phyloP scores from a whole-genome alignment of 1,140 invertebrate genomes.

The Saccostrea echinata region DNA sequence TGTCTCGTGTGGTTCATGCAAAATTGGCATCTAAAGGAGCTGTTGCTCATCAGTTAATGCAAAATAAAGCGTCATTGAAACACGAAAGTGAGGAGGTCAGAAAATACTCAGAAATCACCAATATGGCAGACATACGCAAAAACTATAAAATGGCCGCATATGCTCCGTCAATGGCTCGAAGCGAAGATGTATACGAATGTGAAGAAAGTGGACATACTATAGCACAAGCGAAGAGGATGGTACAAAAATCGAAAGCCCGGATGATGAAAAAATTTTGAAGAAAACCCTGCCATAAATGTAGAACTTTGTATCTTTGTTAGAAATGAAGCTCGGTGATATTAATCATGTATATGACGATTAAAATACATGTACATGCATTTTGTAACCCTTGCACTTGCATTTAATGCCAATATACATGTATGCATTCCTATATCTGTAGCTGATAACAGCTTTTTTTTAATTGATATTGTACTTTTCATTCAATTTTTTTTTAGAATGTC shows the following conservation, averaged over 20 bases:
- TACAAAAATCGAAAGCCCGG: slow-evolving; percentile 14
- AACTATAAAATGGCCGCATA: neutral
- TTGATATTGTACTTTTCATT: too few relatives aligned
- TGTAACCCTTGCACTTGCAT: too few relatives aligned
- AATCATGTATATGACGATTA: too few relatives aligned
- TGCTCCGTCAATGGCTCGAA: neutral
- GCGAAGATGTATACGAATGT: slow-evolving; percentile 13
- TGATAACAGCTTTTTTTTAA: too few relatives aligned
- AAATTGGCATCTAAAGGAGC: slow-evolving; percentile 61
- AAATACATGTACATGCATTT: too few relatives aligned
- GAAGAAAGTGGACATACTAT: neutral
- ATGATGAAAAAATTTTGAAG: neutral
- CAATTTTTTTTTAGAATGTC: too few relatives aligned
- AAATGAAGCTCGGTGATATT: too few relatives aligned
- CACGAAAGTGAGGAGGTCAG: neutral
- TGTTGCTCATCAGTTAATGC: slow-evolving; percentile 59
- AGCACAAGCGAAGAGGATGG: neutral
- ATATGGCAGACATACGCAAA: neutral
- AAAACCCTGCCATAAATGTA: neutral
- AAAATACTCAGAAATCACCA: neutral
- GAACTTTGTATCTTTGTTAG: too few relatives aligned
- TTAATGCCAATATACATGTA: too few relatives aligned
- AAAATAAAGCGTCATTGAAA: slow-evolving; percentile 53
- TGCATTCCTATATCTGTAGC: too few relatives aligned
- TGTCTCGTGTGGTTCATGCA: slow-evolving; percentile 57